Evolutionary conservation across 2,888 invertebrate species (phyloP).

Genomic region (Hedychridium roseum): DNA sequence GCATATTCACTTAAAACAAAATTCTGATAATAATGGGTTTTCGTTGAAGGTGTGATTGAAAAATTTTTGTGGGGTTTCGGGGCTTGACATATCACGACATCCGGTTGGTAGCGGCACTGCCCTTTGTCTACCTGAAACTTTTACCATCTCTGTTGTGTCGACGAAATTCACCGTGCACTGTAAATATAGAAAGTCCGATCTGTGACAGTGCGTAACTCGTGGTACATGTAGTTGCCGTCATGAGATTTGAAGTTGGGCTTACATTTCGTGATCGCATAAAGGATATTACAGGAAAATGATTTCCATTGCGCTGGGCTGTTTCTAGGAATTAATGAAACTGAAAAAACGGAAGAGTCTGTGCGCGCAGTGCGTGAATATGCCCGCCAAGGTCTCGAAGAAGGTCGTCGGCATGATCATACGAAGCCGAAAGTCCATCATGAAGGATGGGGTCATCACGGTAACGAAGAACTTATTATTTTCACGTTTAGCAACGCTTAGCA

Average conservation of each 20-base stretch:
- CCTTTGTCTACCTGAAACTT: no score
- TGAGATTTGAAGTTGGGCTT: conserved; percentile 24
- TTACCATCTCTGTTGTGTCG: no score
- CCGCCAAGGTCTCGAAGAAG: conserved; percentile 82
- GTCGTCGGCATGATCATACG: conserved; percentile 88
- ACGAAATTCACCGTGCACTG: no score
- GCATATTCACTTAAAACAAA: no score
- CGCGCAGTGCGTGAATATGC: conserved; percentile 67
- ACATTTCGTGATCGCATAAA: conserved; percentile 13
- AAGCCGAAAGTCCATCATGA: conserved; percentile 85
- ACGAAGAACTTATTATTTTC: conserved; percentile 51
- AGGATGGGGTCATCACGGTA: conserved; percentile 89
- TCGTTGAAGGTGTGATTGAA: no score
- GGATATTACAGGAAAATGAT: conserved; percentile 35
- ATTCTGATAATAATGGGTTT: no score
- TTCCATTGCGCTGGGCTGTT: conserved; percentile 23
- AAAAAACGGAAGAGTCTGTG: conserved; percentile 62
- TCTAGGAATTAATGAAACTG: conserved; percentile 59
- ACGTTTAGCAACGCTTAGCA: not conserved
- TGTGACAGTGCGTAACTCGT: conserved; percentile 27
- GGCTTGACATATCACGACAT: no score
- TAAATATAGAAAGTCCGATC: no score
- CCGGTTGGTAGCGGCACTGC: no score
- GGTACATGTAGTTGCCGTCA: conserved; percentile 31
- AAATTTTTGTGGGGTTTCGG: no score